A percentile compares a stretch with the other conserved stretches of the same genome.
phyloP scores from a whole-genome alignment of 2,113 vertebrate species.

The Corythornis cristatus region DNA sequence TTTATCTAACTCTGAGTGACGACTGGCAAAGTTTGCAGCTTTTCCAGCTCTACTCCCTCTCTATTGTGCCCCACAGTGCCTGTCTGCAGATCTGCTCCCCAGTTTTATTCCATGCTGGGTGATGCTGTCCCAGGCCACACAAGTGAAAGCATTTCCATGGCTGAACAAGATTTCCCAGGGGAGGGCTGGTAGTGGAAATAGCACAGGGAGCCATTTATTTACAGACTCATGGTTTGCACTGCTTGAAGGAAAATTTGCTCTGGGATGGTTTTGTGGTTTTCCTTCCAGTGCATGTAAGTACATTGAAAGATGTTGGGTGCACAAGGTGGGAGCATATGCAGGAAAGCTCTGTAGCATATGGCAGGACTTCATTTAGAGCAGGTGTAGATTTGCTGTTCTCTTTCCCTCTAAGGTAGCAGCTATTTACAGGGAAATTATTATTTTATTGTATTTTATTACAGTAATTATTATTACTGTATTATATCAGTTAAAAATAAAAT shows the following conservation, averaged over 20 bases:
- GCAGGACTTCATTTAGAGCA: not conserved
- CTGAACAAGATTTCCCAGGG: not conserved
- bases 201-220: not conserved
- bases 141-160: not conserved
- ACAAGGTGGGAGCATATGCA: fast-evolving
- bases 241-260: not conserved
- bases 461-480: not conserved
- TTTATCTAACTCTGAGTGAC: not conserved
- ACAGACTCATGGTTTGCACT: not conserved
- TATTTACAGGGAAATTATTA: not conserved
- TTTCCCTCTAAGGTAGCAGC: not conserved
- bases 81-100: not conserved
- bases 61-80: not conserved
- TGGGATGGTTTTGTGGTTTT: not conserved
- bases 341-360: not conserved
- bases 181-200: not conserved
- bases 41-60: not conserved
- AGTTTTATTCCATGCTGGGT: not conserved
- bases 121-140: constrained; percentile 2
- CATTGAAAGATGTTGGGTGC: not conserved
- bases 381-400: not conserved
- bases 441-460: no score
- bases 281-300: fast-evolving
- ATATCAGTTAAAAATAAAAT: not conserved
- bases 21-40: not conserved